phyloP scores from a whole-genome alignment of 1,140 invertebrate species.

The Drosophila obscura region DNA sequence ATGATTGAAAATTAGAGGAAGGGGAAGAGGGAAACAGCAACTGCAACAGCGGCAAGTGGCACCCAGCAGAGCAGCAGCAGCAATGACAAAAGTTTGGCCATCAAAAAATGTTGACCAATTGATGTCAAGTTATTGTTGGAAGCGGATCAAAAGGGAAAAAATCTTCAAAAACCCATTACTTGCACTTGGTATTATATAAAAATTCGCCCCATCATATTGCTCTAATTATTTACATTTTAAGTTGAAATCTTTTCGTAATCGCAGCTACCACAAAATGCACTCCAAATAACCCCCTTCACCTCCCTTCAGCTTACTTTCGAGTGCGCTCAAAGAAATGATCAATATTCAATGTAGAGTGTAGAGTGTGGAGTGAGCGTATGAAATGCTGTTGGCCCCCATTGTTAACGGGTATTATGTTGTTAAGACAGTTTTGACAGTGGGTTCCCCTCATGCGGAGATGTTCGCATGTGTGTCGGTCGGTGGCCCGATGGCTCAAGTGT shows the following conservation, averaged over 20 bases:
- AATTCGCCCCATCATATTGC: slow-evolving; percentile 54
- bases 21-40: slow-evolving; percentile 23
- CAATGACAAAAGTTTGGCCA: slow-evolving; percentile 50
- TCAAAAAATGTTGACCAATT: slow-evolving; percentile 60
- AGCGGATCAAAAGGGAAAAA: slow-evolving; percentile 44
- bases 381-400: slow-evolving; percentile 22
- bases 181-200: slow-evolving; percentile 57
- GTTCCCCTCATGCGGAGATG: slow-evolving; percentile 23
- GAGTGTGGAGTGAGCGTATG: slow-evolving; percentile 7
- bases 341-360: slow-evolving; percentile 29
- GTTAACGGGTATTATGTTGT: slow-evolving; percentile 72
- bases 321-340: slow-evolving; percentile 64
- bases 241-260: slow-evolving; percentile 70
- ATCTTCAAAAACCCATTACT: slow-evolving; percentile 39
- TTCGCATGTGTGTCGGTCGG: neutral
- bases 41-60: slow-evolving; percentile 23
- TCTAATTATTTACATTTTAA: slow-evolving; percentile 67
- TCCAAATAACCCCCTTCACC: slow-evolving; percentile 4
- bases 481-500: slow-evolving; percentile 39
- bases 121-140: slow-evolving; percentile 70
- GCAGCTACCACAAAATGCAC: slow-evolving; percentile 69
- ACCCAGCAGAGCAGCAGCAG: slow-evolving; percentile 31
- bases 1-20: slow-evolving; percentile 47
- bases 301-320: slow-evolving; percentile 19
- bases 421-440: slow-evolving; percentile 67